Evolutionary conservation across 1,140 invertebrate species (phyloP).

Genomic region (Eubasilissa regina): DNA sequence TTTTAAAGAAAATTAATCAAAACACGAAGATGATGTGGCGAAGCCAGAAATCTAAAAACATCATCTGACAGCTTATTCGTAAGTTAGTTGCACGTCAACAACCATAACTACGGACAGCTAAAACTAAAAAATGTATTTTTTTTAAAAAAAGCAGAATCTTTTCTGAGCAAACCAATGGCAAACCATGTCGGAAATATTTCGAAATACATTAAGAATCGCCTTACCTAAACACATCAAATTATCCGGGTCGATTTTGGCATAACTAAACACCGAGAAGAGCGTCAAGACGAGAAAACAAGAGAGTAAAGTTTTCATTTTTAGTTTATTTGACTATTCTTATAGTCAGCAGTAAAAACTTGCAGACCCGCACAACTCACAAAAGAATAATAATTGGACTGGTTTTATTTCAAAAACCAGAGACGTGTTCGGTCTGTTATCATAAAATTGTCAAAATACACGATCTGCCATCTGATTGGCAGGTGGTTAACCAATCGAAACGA

Average conservation of each 20-base stretch:
- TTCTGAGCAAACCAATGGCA: too few species aligned
- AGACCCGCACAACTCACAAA: not conserved
- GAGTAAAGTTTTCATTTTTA: slow-evolving; percentile 33
- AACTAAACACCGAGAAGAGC: slow-evolving; percentile 60
- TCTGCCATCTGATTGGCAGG: slow-evolving; percentile 64
- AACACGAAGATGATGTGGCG: not conserved
- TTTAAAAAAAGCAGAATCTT: not conserved
- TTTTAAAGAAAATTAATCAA: too few species aligned
- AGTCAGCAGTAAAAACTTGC: not conserved
- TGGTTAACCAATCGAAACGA: slow-evolving; percentile 18
- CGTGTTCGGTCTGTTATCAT: slow-evolving; percentile 62
- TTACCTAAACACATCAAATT: slow-evolving; percentile 71
- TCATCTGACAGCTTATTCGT: too few species aligned
- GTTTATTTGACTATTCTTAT: slow-evolving; percentile 27
- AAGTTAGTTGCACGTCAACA: not conserved
- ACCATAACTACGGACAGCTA: not conserved
- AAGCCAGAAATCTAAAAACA: not conserved
- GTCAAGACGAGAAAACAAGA: not conserved
- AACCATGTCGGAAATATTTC: not conserved
- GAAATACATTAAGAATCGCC: slow-evolving; percentile 49
- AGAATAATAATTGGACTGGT: slow-evolving; percentile 1
- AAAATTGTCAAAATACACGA: slow-evolving; percentile 66
- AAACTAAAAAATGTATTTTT: not conserved
- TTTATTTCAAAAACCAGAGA: slow-evolving; percentile 38
- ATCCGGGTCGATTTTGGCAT: slow-evolving; percentile 68